phyloP scores from a whole-genome alignment of 2,797 vertebrate species.

The Odontamblyopus lacepedii region DNA sequence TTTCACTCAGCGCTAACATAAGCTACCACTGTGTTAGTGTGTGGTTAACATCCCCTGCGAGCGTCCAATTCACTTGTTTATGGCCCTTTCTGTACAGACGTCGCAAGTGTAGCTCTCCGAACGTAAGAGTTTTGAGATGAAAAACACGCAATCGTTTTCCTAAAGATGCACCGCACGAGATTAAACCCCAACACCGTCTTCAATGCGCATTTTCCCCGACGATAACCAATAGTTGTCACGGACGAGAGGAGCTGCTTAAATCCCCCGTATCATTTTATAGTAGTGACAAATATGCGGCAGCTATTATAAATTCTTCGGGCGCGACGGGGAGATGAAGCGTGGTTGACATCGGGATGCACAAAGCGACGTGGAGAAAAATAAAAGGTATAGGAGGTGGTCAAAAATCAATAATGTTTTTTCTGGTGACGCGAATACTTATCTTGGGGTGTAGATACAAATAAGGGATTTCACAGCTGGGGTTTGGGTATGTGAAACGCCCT shows the following conservation, averaged over 20 bases:
- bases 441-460: background rate
- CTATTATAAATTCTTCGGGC: slow-evolving; percentile 34
- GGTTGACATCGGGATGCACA: slow-evolving; percentile 12
- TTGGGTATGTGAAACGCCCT: too few relatives aligned
- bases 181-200: slow-evolving; percentile 30
- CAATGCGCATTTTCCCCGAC: slow-evolving; percentile 29
- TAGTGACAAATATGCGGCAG: slow-evolving; percentile 45
- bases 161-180: slow-evolving; percentile 24
- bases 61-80: slow-evolving; percentile 40
- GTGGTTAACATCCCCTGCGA: slow-evolving; percentile 20
- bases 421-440: slow-evolving; percentile 11
- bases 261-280: slow-evolving; percentile 34
- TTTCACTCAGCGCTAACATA: slow-evolving; percentile 26
- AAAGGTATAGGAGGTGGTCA: slow-evolving; percentile 6
- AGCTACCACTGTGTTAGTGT: slow-evolving; percentile 15
- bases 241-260: slow-evolving; percentile 43
- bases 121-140: slow-evolving; percentile 32
- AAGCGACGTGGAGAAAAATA: slow-evolving; percentile 14
- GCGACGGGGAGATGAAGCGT: slow-evolving; percentile 31
- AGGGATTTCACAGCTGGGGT: background rate
- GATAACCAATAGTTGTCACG: slow-evolving; percentile 32
- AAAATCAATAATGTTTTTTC: background rate
- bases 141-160: slow-evolving; percentile 38
- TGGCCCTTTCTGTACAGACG: slow-evolving; percentile 26
- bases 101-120: slow-evolving; percentile 13